Conservation (phyloP, 53 echinoderm and acorn worm genomes). For the Paelopatides confundens region DNA sequence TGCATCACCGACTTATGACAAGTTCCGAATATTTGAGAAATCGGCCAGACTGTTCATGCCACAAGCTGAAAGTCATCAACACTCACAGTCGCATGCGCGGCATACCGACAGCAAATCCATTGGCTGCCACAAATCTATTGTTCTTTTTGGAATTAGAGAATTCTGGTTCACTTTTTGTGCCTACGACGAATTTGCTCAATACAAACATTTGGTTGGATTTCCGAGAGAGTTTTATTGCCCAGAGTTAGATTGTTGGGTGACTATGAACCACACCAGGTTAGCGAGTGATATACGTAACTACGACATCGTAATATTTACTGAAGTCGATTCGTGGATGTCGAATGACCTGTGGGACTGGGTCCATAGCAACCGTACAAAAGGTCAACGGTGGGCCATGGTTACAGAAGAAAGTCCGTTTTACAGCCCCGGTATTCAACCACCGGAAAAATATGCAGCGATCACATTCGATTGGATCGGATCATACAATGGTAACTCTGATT, state of each 20-base stretch:
- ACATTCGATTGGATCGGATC: conserved; percentile 34
- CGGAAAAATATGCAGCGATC: neutral
- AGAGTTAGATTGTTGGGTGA: neutral
- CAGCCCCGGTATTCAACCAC: neutral
- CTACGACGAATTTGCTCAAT: conserved; percentile 21
- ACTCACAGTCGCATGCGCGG: neutral
- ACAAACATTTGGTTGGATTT: neutral
- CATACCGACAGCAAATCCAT: neutral
- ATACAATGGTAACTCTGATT: conserved; percentile 5
- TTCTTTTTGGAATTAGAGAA: conserved; percentile 23
- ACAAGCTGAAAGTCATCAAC: neutral
- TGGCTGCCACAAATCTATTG: neutral
- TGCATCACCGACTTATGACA: neutral
- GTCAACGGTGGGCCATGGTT: conserved; percentile 31
- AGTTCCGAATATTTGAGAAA: neutral
- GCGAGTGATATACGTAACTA: neutral
- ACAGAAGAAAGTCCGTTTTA: conserved; percentile 28
- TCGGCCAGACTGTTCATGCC: conserved; percentile 4
- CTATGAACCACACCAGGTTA: neutral
- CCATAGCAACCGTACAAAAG: conserved; percentile 1
- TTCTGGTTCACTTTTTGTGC: conserved; percentile 31
- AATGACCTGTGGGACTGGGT: neutral
- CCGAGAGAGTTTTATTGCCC: conserved; percentile 12
- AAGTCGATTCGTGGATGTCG: neutral
- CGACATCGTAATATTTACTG: conserved; percentile 24